Evolutionary conservation across 2,888 invertebrate genomes (phyloP).

Genomic region (Himalopsyche anomala): DNA sequence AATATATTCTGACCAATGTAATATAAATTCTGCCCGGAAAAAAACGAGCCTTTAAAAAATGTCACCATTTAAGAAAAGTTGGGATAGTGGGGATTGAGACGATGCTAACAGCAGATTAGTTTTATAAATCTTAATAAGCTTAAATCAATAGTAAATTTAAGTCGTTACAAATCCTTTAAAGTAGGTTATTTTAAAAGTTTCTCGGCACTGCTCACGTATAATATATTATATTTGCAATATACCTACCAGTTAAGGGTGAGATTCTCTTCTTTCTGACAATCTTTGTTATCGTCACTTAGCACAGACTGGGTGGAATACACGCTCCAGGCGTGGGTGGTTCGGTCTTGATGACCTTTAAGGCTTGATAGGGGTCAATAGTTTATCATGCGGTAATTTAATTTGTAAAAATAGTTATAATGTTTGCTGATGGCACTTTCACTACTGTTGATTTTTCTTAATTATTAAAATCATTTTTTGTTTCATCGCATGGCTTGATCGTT

Average conservation of each 20-base stretch:
- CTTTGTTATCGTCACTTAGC: background rate
- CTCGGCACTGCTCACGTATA: background rate
- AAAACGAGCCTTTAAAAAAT: too few relatives aligned
- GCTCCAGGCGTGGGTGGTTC: background rate
- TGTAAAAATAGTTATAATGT: background rate
- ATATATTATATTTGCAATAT: background rate
- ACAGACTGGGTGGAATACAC: background rate
- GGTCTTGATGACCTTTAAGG: background rate
- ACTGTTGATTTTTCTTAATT: too few relatives aligned
- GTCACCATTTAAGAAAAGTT: too few relatives aligned
- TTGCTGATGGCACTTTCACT: background rate
- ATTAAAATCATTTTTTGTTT: too few relatives aligned
- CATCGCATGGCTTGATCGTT: too few relatives aligned
- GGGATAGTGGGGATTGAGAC: too few relatives aligned
- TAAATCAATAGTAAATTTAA: too few relatives aligned
- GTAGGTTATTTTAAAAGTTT: background rate
- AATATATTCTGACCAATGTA: too few relatives aligned
- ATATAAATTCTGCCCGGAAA: too few relatives aligned
- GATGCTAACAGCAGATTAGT: too few relatives aligned
- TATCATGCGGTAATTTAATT: background rate
- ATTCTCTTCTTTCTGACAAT: background rate
- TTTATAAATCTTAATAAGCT: too few relatives aligned
- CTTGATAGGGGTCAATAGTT: background rate
- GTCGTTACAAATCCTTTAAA: too few relatives aligned
- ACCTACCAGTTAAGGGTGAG: background rate